Evolutionary conservation across 2,113 vertebrate species (phyloP).

Genomic region (Carettochelys insculpta): DNA sequence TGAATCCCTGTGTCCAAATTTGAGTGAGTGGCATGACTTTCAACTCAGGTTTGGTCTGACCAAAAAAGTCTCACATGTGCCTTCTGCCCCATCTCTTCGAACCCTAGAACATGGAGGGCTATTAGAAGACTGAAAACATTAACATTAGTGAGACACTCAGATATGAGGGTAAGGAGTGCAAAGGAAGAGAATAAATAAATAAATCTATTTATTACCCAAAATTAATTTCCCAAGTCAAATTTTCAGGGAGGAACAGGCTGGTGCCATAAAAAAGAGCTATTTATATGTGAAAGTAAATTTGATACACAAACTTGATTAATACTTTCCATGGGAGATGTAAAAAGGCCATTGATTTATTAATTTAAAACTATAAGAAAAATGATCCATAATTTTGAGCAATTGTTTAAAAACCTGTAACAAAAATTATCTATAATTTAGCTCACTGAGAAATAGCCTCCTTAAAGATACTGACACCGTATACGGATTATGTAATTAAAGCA

Average conservation of each 20-base stretch:
- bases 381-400: neutral
- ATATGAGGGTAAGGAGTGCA: neutral
- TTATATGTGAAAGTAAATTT: slow-evolving; percentile 12
- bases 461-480: slow-evolving; percentile 15
- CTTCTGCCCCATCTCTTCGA: neutral
- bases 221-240: too few species aligned
- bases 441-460: slow-evolving; percentile 17
- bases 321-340: neutral
- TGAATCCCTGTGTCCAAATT: neutral
- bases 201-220: too few species aligned
- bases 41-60: neutral
- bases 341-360: neutral
- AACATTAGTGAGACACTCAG: neutral
- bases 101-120: neutral
- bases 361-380: slow-evolving; percentile 8
- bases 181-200: neutral
- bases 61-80: too few species aligned
- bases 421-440: slow-evolving; percentile 32
- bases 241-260: neutral
- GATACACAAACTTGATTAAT: neutral
- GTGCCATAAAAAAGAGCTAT: neutral
- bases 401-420: slow-evolving; percentile 28
- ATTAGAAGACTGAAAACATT: neutral
- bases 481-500: slow-evolving; percentile 30
- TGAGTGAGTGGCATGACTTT: neutral